Base-by-base conservation (phyloP, 2,113 vertebrate genomes). In the Fregata magnificens region DNA sequence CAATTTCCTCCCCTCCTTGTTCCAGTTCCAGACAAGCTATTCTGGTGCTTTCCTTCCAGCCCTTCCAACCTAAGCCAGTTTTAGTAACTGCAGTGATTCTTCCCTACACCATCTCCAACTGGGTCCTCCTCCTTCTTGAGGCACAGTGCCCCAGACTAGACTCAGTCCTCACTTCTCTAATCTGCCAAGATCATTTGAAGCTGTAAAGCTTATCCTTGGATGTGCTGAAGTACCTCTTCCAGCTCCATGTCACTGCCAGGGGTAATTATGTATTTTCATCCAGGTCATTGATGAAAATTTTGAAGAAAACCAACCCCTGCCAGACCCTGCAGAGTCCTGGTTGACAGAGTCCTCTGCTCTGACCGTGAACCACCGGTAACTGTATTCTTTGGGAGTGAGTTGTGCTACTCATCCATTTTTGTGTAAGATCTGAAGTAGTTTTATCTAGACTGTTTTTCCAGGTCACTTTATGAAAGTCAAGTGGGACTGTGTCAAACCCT, bases 1-100 rank as follows among this genome's bases (percentile, higher is more conserved):
- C 47, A n/a, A 24, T 14, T 53, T 29, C 17, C 1, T 1, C 15
- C 8, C 0, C 6, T n/a, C 36, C 28, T 65, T 3, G 14, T 34
- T 69, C 10, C 65, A 44, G 28, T 9, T 47, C 50, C 55, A 82
- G 49, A 47, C 28, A 56, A 92, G 52, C 10, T 55, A 2, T 76
- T 79, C 79, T 47, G 50, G 40, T 0, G 3, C 17, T 62, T 62
- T 86, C 44, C 49, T 73, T 69, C 47, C 47, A 59, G 71, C 52
- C 26, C 32, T 69, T 77, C 59, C 49, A 36, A 29, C 59, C 42
- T 40, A 38, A 78, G 50, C 11, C 49, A 55, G 38, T 45, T 66
- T 83, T 25, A 77, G 59, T 10, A 25, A 47, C 36, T 17, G 53
- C 24, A 34, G 7, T 17, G 77, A 62, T 53, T 71, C 88, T 72